Evolutionary conservation across 2,113 vertebrate species (phyloP).

Genomic region (Sebastes fasciatus): DNA sequence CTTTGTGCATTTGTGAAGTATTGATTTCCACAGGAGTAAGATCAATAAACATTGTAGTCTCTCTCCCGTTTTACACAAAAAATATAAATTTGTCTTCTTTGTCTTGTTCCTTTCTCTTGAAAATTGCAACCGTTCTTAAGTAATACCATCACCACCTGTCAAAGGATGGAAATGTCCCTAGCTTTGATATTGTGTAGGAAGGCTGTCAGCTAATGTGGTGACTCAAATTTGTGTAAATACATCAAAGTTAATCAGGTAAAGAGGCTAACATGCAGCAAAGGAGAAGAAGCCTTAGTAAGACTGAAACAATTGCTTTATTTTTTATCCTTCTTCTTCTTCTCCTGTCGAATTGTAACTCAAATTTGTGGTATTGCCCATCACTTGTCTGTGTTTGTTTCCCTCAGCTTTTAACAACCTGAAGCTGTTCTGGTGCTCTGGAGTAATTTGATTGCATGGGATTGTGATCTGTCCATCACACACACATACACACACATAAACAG

Average conservation of each 20-base stretch:
- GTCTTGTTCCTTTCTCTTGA: neutral
- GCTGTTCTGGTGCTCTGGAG: neutral
- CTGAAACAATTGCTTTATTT: neutral
- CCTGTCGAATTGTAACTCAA: neutral
- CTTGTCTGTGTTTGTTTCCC: neutral
- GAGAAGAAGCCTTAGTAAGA: neutral
- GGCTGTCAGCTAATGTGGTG: neutral
- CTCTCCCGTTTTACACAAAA: neutral
- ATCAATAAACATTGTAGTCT: neutral
- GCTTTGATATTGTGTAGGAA: neutral
- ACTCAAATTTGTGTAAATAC: neutral
- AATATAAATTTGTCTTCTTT: neutral
- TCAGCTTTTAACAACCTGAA: neutral
- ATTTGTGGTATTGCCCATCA: neutral
- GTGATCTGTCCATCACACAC: conserved; percentile 26
- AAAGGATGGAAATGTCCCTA: neutral
- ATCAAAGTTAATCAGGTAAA: neutral
- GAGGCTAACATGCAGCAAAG: neutral
- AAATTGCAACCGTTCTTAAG: neutral
- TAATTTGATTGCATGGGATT: conserved; percentile 44
- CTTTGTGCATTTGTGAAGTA: neutral
- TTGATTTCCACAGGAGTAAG: neutral
- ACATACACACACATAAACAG: neutral
- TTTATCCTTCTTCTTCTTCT: neutral
- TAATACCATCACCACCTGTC: neutral